Conservation (phyloP, 2,888 invertebrate genomes). For the Tinea pellionella region DNA sequence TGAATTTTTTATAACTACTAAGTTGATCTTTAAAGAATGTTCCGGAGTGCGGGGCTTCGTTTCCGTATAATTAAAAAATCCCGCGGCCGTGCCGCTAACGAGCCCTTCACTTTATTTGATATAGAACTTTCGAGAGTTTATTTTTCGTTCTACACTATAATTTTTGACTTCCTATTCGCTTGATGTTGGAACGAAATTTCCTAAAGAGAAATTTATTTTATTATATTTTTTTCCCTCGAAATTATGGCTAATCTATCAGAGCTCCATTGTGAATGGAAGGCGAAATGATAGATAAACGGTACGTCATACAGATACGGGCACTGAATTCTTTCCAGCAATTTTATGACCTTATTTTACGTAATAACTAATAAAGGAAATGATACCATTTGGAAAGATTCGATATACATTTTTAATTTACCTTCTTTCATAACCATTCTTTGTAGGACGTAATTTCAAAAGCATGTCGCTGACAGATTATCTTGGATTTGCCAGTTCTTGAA, state of each 20-base stretch:
- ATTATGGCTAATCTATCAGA: constrained; percentile 8
- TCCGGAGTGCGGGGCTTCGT: constrained; percentile 18
- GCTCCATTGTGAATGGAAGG: background rate
- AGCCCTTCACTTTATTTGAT: constrained; percentile 29
- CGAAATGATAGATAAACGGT: background rate
- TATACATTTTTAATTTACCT: constrained; percentile 2
- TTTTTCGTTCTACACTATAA: constrained; percentile 15
- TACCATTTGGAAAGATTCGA: background rate
- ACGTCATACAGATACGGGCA: background rate
- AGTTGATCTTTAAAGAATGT: constrained; percentile 10
- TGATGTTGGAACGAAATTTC: background rate
- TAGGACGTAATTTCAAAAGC: constrained; percentile 46
- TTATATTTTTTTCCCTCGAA: constrained; percentile 8
- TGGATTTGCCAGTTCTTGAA: constrained; percentile 47
- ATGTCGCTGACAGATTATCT: constrained; percentile 53
- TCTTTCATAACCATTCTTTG: background rate
- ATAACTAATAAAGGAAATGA: background rate
- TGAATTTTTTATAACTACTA: background rate
- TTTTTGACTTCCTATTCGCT: constrained; percentile 23
- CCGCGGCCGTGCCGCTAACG: constrained; percentile 36
- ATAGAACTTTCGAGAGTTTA: constrained; percentile 17
- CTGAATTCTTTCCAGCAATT: background rate
- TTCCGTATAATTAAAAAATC: constrained; percentile 49
- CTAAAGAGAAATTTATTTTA: background rate
- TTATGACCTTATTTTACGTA: background rate